Conservation (phyloP, 2,888 invertebrate genomes). For the Panorpa germanica region DNA sequence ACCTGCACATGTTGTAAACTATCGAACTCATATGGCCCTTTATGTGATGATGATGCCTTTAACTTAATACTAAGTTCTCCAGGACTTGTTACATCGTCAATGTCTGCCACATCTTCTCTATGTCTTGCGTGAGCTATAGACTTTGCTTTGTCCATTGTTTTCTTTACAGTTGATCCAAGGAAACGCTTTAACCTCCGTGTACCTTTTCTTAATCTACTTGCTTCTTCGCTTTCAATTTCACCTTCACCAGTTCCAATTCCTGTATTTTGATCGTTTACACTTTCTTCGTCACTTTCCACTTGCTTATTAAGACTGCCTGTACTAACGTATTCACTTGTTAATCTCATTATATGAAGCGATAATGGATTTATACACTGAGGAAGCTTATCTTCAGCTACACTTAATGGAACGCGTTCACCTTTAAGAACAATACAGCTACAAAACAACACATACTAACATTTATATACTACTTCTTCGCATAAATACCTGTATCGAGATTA, state of each 20-base stretch:
- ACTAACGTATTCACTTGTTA: conserved; percentile 83
- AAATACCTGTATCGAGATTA: conserved; percentile 48
- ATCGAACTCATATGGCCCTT: conserved; percentile 93
- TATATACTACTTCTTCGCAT: background rate
- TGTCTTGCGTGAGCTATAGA: conserved; percentile 76
- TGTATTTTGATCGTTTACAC: conserved; percentile 36
- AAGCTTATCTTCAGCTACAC: conserved; percentile 83
- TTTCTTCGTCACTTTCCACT: conserved; percentile 62
- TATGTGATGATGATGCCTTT: conserved; percentile 89
- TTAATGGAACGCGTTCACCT: conserved; percentile 85
- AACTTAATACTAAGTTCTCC: conserved; percentile 70
- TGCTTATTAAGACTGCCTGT: conserved; percentile 35
- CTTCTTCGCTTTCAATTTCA: conserved; percentile 24
- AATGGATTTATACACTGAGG: conserved; percentile 86
- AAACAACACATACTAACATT: conserved; percentile 2
- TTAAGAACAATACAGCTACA: conserved; percentile 26
- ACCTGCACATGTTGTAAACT: conserved; percentile 77
- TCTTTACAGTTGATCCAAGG: conserved; percentile 76
- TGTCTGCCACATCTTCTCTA: conserved; percentile 71
- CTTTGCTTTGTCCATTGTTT: conserved; percentile 80
- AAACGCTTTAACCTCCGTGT: conserved; percentile 52
- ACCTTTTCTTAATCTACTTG: conserved; percentile 25
- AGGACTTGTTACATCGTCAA: conserved; percentile 60
- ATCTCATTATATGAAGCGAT: conserved; percentile 82
- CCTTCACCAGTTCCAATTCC: conserved; percentile 23